Base-by-base conservation (phyloP, 2,797 vertebrate genomes). In the Acanthiza pusilla region DNA sequence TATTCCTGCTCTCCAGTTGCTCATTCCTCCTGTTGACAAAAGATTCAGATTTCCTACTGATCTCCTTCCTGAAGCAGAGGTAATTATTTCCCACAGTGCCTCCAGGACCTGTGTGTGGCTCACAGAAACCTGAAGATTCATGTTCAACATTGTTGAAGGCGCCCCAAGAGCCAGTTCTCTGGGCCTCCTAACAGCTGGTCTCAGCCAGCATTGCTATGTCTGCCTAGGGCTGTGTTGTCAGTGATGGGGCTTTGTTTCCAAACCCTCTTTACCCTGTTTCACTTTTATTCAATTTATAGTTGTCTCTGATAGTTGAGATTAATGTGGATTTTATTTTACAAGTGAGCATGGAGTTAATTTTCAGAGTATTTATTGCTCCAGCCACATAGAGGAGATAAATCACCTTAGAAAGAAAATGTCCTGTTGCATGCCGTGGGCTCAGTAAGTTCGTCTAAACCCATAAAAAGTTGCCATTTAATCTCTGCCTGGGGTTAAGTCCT, bases 311-410 rank as follows among this genome's bases (percentile, higher is more conserved):
- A 85, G 77, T 74, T 85, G 85, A 91, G 81, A 96, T 92, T 91
- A 96, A 96, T 88, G 83, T 84, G 34, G 18, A 82, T 87, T 95
- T 95, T 91, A 90, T 93, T 96, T 96, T 91, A 89, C 80, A 77
- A 67, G 85, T 0, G 0, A 77, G 45, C 47, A 48, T 27, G 57
- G 63, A 32, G 11, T 93, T 93, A 38, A 72, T 93, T 91, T 88
- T 77, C 62, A 81, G 88, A 74, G 43, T 74, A 96, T 96, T 95
- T 96, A 95, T 82, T 75, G 57, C 65, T 88, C 63, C 50, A 92
- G 62, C 23, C 51, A 62, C n/a, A 85, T 1, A 91, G 54, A 84
- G 51, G 22, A 83, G 54, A 88, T 80, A 76, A 93, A 96, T 91
- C 57, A 79, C 79, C 30, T 85, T 65, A 18, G 50, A 84, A 95